A percentile compares a stretch with the other conserved stretches of the same genome.
These are phyloP conservation scores for Hyperoodon ampullatus DNA, from an alignment of 2,113 vertebrate genomes.

Conservation along the genomic window DNA sequence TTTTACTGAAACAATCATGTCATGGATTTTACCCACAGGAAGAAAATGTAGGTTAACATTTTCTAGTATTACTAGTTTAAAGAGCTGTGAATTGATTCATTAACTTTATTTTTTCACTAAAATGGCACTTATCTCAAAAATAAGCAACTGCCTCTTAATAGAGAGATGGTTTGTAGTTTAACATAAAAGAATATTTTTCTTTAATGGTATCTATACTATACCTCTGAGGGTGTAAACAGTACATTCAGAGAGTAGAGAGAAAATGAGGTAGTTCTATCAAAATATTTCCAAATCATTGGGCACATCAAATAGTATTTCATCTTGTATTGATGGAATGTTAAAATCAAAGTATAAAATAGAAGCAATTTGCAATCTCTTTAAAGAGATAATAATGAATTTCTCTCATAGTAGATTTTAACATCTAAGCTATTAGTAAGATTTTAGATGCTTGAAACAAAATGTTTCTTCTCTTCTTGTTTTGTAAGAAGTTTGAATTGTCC, in stretches of 20 bases:
- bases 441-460: background rate
- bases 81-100: background rate
- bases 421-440: background rate
- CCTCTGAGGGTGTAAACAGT: background rate
- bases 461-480: background rate
- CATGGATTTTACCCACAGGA: background rate
- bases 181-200: background rate
- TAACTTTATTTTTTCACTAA: background rate
- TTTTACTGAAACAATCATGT: background rate
- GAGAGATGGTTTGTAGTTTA: background rate
- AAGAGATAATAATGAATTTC: background rate
- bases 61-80: constrained; percentile 18
- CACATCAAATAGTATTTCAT: background rate
- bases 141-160: background rate
- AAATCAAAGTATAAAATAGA: background rate
- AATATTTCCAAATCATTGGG: background rate
- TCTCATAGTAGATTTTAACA: background rate
- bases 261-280: background rate
- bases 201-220: background rate
- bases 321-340: background rate
- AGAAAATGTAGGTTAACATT: constrained; percentile 30
- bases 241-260: background rate
- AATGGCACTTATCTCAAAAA: background rate
- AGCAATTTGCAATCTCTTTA: background rate
- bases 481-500: background rate